A percentile compares a stretch with the other conserved stretches of the same genome.
Conservation (phyloP, 2,888 invertebrate genomes). For the Rutpela maculata region DNA sequence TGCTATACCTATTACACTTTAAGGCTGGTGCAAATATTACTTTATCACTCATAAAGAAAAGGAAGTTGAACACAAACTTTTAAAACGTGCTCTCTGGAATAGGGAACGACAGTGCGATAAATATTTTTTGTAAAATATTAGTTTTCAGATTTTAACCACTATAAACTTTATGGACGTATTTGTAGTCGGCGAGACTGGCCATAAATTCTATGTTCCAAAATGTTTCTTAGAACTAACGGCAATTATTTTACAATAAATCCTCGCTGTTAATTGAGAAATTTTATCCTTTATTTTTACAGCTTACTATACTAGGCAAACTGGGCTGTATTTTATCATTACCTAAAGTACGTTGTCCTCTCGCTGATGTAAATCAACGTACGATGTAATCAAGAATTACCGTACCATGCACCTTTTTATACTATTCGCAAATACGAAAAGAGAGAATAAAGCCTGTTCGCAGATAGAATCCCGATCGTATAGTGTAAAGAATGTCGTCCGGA, state of each 20-base stretch:
- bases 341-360: too few species aligned
- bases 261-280: background rate
- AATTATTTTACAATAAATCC: background rate
- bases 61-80: conserved; percentile 47
- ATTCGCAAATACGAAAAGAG: too few species aligned
- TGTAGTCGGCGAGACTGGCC: background rate
- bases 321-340: background rate
- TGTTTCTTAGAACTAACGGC: background rate
- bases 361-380: too few species aligned
- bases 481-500: too few species aligned
- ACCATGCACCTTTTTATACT: too few species aligned
- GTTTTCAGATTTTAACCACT: background rate
- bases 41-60: conserved; percentile 37
- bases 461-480: too few species aligned
- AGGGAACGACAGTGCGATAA: conserved; percentile 13
- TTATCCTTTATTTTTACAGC: background rate
- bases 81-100: conserved; percentile 35
- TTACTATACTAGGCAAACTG: background rate
- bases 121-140: conserved; percentile 27
- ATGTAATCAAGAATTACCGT: too few species aligned
- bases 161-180: background rate
- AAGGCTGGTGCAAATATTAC: conserved; percentile 42
- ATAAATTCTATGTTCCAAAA: background rate
- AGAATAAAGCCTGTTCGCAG: too few species aligned
- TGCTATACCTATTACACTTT: conserved; percentile 52